phyloP scores from a whole-genome alignment of 2,113 vertebrate species.

The Ophiodon elongatus region DNA sequence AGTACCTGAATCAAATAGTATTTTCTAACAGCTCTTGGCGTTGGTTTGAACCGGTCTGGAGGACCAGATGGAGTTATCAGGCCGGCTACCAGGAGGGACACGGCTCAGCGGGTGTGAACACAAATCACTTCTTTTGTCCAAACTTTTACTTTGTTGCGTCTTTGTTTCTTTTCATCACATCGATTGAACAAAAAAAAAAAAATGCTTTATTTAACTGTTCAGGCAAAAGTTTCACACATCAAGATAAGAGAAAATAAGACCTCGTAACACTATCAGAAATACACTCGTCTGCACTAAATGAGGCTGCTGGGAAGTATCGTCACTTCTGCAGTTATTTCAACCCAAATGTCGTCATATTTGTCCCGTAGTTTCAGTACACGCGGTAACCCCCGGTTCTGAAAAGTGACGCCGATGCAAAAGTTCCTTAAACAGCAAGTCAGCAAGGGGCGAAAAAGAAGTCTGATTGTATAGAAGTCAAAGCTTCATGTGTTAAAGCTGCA shows the following conservation, averaged over 20 bases:
- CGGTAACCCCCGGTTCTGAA: too few relatives aligned
- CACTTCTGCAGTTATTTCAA: too few relatives aligned
- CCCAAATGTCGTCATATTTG: too few relatives aligned
- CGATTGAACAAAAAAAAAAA: neutral
- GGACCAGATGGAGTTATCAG: conserved; percentile 27
- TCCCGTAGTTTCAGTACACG: too few relatives aligned
- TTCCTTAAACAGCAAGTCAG: too few relatives aligned
- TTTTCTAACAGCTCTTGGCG: neutral
- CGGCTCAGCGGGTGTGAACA: neutral
- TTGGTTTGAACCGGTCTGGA: conserved; percentile 2
- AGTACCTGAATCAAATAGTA: conserved; percentile 17
- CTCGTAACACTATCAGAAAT: neutral
- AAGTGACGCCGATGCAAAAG: too few relatives aligned
- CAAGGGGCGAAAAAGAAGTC: too few relatives aligned
- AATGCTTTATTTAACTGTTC: neutral
- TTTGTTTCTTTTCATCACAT: neutral
- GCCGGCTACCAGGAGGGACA: neutral
- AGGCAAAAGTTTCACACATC: neutral
- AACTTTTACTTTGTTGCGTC: neutral
- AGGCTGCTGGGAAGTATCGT: too few relatives aligned
- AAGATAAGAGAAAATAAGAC: neutral
- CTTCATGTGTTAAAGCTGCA: too few relatives aligned
- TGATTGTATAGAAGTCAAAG: too few relatives aligned
- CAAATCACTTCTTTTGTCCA: too few relatives aligned
- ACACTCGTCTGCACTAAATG: neutral